Evolutionary conservation across 2,888 invertebrate species (phyloP).

Genomic region (Diachrysia chrysitis): DNA sequence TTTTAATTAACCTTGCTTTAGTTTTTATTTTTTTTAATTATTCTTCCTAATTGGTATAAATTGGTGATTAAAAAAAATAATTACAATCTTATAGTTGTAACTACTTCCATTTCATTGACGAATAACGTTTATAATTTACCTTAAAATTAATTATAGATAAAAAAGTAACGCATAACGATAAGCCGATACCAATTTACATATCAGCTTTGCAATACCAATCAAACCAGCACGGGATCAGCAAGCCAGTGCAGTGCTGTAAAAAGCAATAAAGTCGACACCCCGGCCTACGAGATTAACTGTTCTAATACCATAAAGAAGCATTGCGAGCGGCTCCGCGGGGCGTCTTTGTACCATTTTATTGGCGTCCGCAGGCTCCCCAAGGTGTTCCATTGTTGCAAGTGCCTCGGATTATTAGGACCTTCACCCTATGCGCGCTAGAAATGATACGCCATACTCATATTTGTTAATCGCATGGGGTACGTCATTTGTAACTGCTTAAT

Average conservation of each 20-base stretch:
- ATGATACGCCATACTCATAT: slow-evolving; percentile 55
- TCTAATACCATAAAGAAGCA: slow-evolving; percentile 77
- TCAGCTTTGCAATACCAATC: slow-evolving; percentile 15
- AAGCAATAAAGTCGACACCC: slow-evolving; percentile 80
- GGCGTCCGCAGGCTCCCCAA: slow-evolving; percentile 76
- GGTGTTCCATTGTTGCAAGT: slow-evolving; percentile 68
- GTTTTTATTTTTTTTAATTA: too few species aligned
- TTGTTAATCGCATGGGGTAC: slow-evolving; percentile 70
- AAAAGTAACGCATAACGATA: background rate
- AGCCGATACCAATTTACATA: background rate
- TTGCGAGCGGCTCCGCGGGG: slow-evolving; percentile 68
- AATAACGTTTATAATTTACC: too few species aligned
- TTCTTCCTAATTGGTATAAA: too few species aligned
- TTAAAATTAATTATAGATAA: too few species aligned
- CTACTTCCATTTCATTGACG: too few species aligned
- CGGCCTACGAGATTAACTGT: slow-evolving; percentile 75
- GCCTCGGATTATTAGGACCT: slow-evolving; percentile 64
- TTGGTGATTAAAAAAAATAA: too few species aligned
- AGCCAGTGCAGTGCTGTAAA: slow-evolving; percentile 58
- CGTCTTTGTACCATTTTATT: slow-evolving; percentile 77
- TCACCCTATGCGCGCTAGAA: slow-evolving; percentile 60
- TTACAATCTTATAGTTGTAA: too few species aligned
- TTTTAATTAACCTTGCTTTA: too few species aligned
- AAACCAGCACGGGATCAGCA: slow-evolving; percentile 51
- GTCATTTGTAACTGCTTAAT: slow-evolving; percentile 59